Percentiles rank a stretch among this genome's conserved stretches.
phyloP scores from a whole-genome alignment of 2,113 vertebrate species.

The Diadophis punctatus region DNA sequence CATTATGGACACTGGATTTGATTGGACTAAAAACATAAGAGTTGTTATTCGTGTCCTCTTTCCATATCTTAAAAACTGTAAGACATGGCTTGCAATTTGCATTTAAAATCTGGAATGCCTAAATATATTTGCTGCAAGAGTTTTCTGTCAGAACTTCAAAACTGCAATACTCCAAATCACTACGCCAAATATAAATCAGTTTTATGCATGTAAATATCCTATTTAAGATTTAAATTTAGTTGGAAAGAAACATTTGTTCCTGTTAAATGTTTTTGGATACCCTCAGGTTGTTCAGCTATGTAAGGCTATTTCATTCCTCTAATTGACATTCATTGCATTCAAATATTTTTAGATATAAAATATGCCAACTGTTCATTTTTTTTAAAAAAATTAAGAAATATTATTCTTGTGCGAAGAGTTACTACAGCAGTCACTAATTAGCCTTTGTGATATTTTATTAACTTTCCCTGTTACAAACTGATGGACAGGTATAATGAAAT shows the following conservation, averaged over 20 bases:
- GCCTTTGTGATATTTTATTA: slow-evolving; percentile 23
- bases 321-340: background rate
- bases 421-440: slow-evolving; percentile 11
- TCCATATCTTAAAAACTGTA: background rate
- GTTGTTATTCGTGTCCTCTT: background rate
- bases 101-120: background rate
- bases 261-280: background rate
- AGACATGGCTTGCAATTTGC: background rate
- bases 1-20: background rate
- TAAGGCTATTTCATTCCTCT: background rate
- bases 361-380: background rate
- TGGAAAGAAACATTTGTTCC: background rate
- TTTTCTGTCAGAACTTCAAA: background rate
- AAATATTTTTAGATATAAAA: slow-evolving; percentile 27
- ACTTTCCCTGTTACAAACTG: background rate
- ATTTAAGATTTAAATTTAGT: background rate
- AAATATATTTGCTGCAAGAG: background rate
- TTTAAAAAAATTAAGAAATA: background rate
- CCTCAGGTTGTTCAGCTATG: background rate
- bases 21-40: background rate
- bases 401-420: slow-evolving; percentile 20
- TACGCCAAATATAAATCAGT: background rate
- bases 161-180: background rate
- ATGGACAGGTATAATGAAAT: background rate
- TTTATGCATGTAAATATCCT: background rate